Conservation (phyloP, 2,797 vertebrate species). For the Acanthis flammea region DNA sequence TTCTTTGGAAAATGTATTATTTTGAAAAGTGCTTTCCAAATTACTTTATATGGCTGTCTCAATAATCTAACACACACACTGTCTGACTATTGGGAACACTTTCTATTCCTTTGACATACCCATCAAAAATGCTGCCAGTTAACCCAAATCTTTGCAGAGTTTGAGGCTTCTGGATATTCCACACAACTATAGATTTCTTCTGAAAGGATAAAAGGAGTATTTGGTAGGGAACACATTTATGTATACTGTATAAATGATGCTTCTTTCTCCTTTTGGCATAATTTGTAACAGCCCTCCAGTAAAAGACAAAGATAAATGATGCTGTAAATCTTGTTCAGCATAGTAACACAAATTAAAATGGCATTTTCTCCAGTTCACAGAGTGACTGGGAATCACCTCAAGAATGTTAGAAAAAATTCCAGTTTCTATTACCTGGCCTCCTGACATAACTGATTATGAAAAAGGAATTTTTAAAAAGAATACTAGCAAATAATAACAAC, state of each 20-base stretch:
- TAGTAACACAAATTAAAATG: neutral
- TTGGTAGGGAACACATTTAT: neutral
- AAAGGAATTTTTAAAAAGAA: neutral
- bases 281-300: conserved; percentile 20
- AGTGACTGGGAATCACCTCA: neutral
- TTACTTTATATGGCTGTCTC: neutral
- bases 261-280: neutral
- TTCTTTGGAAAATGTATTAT: neutral
- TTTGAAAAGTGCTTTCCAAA: neutral
- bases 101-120: neutral
- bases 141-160: neutral
- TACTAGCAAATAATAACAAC: neutral
- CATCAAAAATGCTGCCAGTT: neutral
- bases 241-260: neutral
- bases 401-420: conserved; percentile 7
- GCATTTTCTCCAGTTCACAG: conserved; percentile 1
- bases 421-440: conserved; percentile 24
- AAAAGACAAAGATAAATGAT: conserved; percentile 36
- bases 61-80: neutral
- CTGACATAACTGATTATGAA: conserved; percentile 1
- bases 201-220: neutral
- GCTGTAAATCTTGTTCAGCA: conserved; percentile 11
- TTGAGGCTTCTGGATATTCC: neutral
- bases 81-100: neutral
- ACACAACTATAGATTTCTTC: neutral